Evolutionary conservation across 2,888 invertebrate species (phyloP).

Genomic region (Pseudanteris insignis): DNA sequence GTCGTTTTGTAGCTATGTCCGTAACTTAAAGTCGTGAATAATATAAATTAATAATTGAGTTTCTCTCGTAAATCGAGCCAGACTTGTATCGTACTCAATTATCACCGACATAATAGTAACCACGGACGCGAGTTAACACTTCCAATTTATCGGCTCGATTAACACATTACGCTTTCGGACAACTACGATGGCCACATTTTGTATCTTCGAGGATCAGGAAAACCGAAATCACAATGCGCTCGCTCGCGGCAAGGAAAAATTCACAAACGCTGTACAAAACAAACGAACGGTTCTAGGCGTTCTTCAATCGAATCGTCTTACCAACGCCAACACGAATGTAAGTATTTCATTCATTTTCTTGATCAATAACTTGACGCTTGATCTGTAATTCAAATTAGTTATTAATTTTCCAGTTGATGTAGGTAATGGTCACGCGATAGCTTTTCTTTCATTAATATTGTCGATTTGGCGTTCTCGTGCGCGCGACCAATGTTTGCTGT

Average conservation of each 20-base stretch:
- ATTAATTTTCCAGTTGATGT: too few relatives aligned
- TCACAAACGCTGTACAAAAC: constrained; percentile 27
- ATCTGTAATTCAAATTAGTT: too few relatives aligned
- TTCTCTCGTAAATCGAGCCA: too few relatives aligned
- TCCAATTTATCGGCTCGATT: neutral
- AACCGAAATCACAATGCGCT: constrained; percentile 64
- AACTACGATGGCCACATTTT: constrained; percentile 75
- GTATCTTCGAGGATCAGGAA: constrained; percentile 82
- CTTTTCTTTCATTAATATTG: too few relatives aligned
- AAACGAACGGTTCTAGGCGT: constrained; percentile 75
- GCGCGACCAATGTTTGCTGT: too few relatives aligned
- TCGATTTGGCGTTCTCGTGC: too few relatives aligned
- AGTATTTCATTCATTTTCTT: constrained; percentile 54
- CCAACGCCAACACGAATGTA: constrained; percentile 69
- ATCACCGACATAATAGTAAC: too few relatives aligned
- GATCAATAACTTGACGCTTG: neutral
- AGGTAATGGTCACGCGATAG: too few relatives aligned
- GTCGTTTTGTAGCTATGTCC: constrained; percentile 27
- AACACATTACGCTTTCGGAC: constrained; percentile 24
- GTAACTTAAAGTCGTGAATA: too few relatives aligned
- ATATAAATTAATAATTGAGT: too few relatives aligned
- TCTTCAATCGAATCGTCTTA: constrained; percentile 71
- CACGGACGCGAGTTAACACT: neutral
- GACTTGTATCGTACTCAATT: too few relatives aligned
- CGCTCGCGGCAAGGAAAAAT: constrained; percentile 69